Conservation (phyloP, 2,888 invertebrate genomes). For the Dascillus cervinus region DNA sequence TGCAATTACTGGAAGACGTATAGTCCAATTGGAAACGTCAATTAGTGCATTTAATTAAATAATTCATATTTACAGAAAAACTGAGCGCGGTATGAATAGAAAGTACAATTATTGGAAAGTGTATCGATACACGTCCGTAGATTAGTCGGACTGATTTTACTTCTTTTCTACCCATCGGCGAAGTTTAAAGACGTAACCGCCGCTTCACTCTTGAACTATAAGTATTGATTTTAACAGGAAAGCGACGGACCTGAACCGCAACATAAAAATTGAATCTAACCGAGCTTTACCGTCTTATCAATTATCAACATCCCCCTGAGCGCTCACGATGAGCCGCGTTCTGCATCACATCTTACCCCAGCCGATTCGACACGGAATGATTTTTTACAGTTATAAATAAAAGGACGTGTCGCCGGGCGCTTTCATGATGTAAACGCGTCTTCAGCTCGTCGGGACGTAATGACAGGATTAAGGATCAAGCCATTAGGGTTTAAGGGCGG, state of each 20-base stretch:
- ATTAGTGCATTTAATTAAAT: conserved; percentile 18
- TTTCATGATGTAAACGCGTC: conserved; percentile 9
- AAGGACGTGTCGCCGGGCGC: no score
- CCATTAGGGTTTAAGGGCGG: conserved; percentile 37
- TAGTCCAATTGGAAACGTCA: conserved; percentile 15
- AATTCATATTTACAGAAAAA: conserved; percentile 13
- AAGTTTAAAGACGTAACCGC: conserved; percentile 4
- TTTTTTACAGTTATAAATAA: no score
- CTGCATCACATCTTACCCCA: conserved; percentile 1
- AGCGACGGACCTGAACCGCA: conserved; percentile 25
- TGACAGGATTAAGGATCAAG: conserved; percentile 38
- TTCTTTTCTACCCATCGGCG: no score
- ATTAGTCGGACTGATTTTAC: no score
- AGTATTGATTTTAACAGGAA: conserved; percentile 4
- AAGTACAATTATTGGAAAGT: conserved; percentile 26
- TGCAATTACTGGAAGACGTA: conserved; percentile 16
- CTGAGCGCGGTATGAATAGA: conserved; percentile 19
- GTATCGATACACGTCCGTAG: conserved; percentile 13
- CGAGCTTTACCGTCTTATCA: conserved; percentile 16
- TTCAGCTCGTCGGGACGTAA: conserved; percentile 29
- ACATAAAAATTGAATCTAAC: conserved; percentile 20
- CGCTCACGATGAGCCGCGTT: conserved; percentile 8
- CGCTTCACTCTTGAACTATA: neutral
- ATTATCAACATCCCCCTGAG: conserved; percentile 14
- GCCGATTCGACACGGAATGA: no score